phyloP scores from a whole-genome alignment of 2,797 vertebrate genomes.

The Lerista edwardsae region DNA sequence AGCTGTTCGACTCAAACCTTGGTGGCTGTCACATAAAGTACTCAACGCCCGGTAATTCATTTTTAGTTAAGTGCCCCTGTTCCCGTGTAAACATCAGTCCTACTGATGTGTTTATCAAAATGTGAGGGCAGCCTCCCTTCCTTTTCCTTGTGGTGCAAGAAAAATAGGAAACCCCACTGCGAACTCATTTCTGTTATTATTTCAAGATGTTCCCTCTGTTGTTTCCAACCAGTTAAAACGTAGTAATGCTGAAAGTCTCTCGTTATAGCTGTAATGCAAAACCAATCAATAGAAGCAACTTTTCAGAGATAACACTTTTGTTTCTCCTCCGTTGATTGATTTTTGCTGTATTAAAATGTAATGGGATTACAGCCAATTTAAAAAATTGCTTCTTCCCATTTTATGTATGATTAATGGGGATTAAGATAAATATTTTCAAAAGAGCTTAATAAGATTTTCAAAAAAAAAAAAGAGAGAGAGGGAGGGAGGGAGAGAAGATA shows the following conservation, averaged over 20 bases:
- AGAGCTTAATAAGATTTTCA: slow-evolving; percentile 24
- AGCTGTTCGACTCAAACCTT: neutral
- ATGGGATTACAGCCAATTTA: neutral
- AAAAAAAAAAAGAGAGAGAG: neutral
- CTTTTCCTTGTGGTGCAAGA: neutral
- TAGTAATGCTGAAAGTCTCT: slow-evolving; percentile 5
- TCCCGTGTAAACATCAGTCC: neutral
- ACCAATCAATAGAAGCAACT: neutral
- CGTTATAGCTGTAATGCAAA: neutral
- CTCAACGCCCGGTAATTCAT: neutral
- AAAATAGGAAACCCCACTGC: neutral
- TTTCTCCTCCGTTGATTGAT: neutral
- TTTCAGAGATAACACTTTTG: neutral
- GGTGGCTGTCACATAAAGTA: neutral
- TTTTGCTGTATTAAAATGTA: slow-evolving; percentile 16
- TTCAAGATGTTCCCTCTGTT: neutral
- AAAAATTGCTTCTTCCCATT: slow-evolving; percentile 5
- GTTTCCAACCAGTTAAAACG: neutral
- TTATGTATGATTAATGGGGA: slow-evolving; percentile 15
- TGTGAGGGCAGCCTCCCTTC: neutral
- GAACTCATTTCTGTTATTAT: neutral
- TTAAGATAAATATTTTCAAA: slow-evolving; percentile 28
- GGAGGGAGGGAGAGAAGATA: neutral
- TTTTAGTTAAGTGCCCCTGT: neutral
- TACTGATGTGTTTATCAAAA: neutral